Conservation (phyloP, 2,888 invertebrate genomes). For the Saturnia japonica region DNA sequence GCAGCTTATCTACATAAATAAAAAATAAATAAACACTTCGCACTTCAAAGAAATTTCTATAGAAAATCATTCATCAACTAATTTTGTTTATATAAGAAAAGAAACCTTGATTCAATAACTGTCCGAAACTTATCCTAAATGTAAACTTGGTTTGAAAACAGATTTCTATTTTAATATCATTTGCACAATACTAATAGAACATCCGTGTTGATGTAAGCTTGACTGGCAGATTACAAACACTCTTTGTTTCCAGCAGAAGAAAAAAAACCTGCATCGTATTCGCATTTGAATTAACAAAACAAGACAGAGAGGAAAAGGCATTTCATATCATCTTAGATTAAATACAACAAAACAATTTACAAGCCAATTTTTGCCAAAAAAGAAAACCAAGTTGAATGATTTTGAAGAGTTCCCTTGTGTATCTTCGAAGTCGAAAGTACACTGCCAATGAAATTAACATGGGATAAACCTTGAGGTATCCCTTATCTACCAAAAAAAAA, state of each 20-base stretch:
- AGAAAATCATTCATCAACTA: neutral
- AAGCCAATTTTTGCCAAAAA: too few species aligned
- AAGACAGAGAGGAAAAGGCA: neutral
- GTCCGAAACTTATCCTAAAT: slow-evolving; percentile 5
- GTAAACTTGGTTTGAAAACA: slow-evolving; percentile 17
- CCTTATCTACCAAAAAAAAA: too few species aligned
- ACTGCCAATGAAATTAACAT: too few species aligned
- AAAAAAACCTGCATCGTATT: neutral
- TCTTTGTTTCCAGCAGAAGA: neutral
- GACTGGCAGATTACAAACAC: slow-evolving; percentile 17
- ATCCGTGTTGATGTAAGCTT: slow-evolving; percentile 14
- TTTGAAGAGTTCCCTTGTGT: too few species aligned
- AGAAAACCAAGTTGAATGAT: too few species aligned
- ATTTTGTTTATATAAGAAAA: neutral
- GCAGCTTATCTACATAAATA: too few species aligned
- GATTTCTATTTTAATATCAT: slow-evolving; percentile 18
- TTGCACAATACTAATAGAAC: slow-evolving; percentile 18
- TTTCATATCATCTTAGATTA: too few species aligned
- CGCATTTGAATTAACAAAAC: neutral
- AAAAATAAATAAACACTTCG: neutral
- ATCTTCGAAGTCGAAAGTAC: too few species aligned
- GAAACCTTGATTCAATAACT: slow-evolving; percentile 12
- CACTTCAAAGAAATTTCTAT: neutral
- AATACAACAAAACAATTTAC: too few species aligned
- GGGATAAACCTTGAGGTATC: too few species aligned